phyloP scores from a whole-genome alignment of 2,797 vertebrate species.

The Pogoniulus pusillus region DNA sequence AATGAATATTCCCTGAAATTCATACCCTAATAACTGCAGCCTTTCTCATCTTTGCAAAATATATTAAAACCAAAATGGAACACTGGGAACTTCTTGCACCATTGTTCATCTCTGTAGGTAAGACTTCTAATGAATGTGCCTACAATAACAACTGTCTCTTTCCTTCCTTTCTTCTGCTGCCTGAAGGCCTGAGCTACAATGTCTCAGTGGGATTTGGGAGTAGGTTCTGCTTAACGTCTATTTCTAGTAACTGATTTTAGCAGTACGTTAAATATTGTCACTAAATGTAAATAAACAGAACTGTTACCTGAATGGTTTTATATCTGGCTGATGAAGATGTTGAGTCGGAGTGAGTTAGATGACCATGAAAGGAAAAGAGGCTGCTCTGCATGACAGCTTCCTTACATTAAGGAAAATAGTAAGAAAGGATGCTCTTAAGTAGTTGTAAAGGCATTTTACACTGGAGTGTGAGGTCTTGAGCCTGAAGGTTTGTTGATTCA shows the following conservation, averaged over 20 bases:
- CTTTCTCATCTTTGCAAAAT: constrained; percentile 43
- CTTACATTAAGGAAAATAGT: constrained; percentile 11
- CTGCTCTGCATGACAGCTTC: background rate
- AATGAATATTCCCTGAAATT: constrained; percentile 11
- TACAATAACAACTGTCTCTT: constrained; percentile 77
- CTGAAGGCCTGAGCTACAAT: constrained; percentile 95
- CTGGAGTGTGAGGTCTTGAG: background rate
- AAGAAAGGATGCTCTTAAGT: background rate
- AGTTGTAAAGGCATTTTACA: background rate
- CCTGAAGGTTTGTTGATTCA: background rate
- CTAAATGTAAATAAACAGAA: constrained; percentile 67
- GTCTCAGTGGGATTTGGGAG: constrained; percentile 95
- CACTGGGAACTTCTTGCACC: background rate
- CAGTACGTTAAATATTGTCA: constrained; percentile 27
- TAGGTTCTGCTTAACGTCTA: constrained; percentile 86
- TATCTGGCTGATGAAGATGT: constrained; percentile 31
- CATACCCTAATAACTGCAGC: background rate
- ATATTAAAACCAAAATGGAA: background rate
- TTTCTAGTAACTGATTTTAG: constrained; percentile 66
- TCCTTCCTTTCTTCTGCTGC: constrained; percentile 80
- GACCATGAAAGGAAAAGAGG: constrained; percentile 33
- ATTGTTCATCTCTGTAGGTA: constrained; percentile 33
- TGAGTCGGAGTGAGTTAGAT: constrained; percentile 37
- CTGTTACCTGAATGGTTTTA: constrained; percentile 42
- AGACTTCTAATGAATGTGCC: constrained; percentile 38